Conservation (phyloP, 2,113 vertebrate species). For the Bothrops jararaca region DNA sequence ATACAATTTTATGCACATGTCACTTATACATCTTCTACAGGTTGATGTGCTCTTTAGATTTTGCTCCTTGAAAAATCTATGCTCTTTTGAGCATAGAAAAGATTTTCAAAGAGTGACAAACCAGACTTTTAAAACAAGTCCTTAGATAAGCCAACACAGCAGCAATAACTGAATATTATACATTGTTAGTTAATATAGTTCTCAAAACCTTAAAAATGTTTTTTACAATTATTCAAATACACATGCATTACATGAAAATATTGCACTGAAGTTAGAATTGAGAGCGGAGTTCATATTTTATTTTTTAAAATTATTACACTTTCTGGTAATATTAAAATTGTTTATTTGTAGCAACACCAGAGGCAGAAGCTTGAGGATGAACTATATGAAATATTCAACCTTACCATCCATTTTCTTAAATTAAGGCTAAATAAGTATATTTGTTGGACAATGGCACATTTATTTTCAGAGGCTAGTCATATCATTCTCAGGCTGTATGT, state of each 20-base stretch:
- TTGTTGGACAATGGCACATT: conserved; percentile 75
- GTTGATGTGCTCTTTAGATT: conserved; percentile 77
- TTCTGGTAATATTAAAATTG: conserved; percentile 70
- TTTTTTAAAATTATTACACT: conserved; percentile 66
- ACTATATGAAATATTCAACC: conserved; percentile 61
- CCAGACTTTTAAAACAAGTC: conserved; percentile 99
- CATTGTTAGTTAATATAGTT: conserved; percentile 73
- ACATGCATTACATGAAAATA: conserved; percentile 92
- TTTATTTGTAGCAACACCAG: conserved; percentile 66
- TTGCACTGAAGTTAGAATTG: conserved; percentile 90
- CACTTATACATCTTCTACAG: conserved; percentile 79
- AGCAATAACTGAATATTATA: conserved; percentile 84
- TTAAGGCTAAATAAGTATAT: conserved; percentile 82
- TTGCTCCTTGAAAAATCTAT: conserved; percentile 68
- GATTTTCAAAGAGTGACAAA: conserved; percentile 72
- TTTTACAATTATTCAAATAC: conserved; percentile 85
- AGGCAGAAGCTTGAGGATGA: conserved; percentile 71
- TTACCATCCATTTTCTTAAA: conserved; percentile 59
- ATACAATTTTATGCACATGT: conserved; percentile 93
- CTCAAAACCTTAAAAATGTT: conserved; percentile 80
- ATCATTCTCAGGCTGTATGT: conserved; percentile 60
- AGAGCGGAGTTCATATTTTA: conserved; percentile 71
- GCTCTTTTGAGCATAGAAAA: conserved; percentile 67
- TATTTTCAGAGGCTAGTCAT: conserved; percentile 65
- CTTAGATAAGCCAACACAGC: conserved; percentile 80